Conservation (phyloP, 2,797 vertebrate species). For the Lagorchestes hirsutus region DNA sequence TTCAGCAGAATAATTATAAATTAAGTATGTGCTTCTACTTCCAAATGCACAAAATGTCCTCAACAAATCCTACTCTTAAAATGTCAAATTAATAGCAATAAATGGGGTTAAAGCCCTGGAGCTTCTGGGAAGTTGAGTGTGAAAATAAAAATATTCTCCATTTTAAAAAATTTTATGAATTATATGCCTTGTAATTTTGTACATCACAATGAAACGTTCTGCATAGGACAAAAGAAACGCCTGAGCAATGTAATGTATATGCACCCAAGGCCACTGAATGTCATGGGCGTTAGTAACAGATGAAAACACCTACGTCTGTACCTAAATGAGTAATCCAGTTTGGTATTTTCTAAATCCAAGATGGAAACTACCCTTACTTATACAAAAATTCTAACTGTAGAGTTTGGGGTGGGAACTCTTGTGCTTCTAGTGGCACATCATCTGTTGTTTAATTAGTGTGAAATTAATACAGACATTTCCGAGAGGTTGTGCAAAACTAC, state of each 20-base stretch:
- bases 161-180: constrained; percentile 69
- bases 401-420: constrained; percentile 83
- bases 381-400: constrained; percentile 80
- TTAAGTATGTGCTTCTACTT: constrained; percentile 34
- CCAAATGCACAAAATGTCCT: constrained; percentile 23
- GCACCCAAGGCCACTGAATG: constrained; percentile 74
- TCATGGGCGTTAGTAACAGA: constrained; percentile 61
- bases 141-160: constrained; percentile 71
- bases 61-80: constrained; percentile 40
- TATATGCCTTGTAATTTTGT: constrained; percentile 66
- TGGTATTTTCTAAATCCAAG: constrained; percentile 71
- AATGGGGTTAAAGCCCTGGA: neutral
- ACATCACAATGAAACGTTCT: constrained; percentile 71
- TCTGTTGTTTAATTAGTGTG: constrained; percentile 85
- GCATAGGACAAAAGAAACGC: constrained; percentile 77
- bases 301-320: constrained; percentile 68
- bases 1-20: constrained; percentile 53
- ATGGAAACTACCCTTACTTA: constrained; percentile 79
- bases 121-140: constrained; percentile 48
- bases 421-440: constrained; percentile 88
- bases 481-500: constrained; percentile 99
- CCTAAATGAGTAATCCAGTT: constrained; percentile 65
- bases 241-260: constrained; percentile 70
- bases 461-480: constrained; percentile 86
- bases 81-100: constrained; percentile 10